These are phyloP conservation scores for Sciaenops ocellatus DNA, from an alignment of 2,797 vertebrate species.

Conservation along the genomic window DNA sequence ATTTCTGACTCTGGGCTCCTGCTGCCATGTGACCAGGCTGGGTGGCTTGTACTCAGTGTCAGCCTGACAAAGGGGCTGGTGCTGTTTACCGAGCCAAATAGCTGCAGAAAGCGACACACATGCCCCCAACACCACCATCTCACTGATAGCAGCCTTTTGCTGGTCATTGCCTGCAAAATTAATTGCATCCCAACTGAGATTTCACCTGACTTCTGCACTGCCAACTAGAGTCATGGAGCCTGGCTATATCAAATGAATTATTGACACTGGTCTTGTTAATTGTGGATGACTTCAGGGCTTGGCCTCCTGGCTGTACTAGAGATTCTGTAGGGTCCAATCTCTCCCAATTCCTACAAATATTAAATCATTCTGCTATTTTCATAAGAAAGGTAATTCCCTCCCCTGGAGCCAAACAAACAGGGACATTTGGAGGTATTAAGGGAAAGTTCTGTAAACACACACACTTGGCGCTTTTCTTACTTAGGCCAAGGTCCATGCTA, in stretches of 20 bases:
- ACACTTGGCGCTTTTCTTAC: too few species aligned
- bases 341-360: slow-evolving; percentile 20
- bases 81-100: slow-evolving; percentile 29
- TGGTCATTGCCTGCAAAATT: slow-evolving; percentile 77
- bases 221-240: slow-evolving; percentile 58
- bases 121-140: slow-evolving; percentile 32
- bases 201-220: slow-evolving; percentile 70
- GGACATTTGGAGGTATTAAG: too few species aligned
- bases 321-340: background rate
- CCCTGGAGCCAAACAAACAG: too few species aligned
- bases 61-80: slow-evolving; percentile 30
- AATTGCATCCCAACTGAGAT: slow-evolving; percentile 73
- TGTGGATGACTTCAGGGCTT: slow-evolving; percentile 63
- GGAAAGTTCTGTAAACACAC: too few species aligned
- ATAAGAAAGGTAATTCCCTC: too few species aligned
- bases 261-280: slow-evolving; percentile 79
- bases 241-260: slow-evolving; percentile 78
- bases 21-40: slow-evolving; percentile 25
- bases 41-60: slow-evolving; percentile 26
- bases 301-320: slow-evolving; percentile 5
- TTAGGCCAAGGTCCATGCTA: too few species aligned
- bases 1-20: slow-evolving; percentile 13
- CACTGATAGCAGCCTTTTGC: slow-evolving; percentile 59
- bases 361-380: background rate
- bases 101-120: slow-evolving; percentile 19